A percentile compares a stretch with the other conserved stretches of the same genome.
These are phyloP conservation scores for Arnoldichthys spilopterus DNA, from an alignment of 2,797 vertebrate species.

Conservation along the genomic window DNA sequence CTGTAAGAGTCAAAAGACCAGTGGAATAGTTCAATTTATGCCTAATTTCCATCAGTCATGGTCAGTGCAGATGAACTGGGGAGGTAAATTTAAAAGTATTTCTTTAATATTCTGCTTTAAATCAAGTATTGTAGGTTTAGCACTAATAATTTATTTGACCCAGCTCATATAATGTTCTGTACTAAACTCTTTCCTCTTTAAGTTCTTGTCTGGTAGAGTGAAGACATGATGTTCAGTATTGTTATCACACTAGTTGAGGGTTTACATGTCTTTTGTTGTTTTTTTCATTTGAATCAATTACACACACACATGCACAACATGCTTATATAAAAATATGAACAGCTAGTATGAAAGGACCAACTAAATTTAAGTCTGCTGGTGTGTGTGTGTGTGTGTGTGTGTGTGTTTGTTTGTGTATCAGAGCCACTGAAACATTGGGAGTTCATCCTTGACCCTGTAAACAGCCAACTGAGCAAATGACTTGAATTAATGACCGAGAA, in stretches of 20 bases:
- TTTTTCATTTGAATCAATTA: too few relatives aligned
- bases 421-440: background rate
- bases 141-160: background rate
- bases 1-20: background rate
- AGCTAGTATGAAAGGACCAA: conserved; percentile 26
- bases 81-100: background rate
- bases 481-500: background rate
- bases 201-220: background rate
- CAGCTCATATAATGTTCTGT: background rate
- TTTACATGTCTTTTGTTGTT: background rate
- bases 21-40: background rate
- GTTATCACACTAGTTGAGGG: background rate
- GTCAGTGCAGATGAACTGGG: background rate
- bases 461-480: conserved; percentile 3
- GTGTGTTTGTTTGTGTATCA: background rate
- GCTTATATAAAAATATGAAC: conserved; percentile 16
- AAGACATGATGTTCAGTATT: background rate
- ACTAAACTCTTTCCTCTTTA: background rate
- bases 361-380: too few relatives aligned
- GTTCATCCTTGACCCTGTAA: background rate
- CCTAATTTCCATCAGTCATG: background rate
- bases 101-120: too few relatives aligned
- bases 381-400: too few relatives aligned
- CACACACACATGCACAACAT: background rate
- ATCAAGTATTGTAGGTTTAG: background rate